Percentiles rank a stretch among this genome's conserved stretches.
Conservation (phyloP, 2,888 invertebrate species). For the Imbricaverruca yamaguchii region DNA sequence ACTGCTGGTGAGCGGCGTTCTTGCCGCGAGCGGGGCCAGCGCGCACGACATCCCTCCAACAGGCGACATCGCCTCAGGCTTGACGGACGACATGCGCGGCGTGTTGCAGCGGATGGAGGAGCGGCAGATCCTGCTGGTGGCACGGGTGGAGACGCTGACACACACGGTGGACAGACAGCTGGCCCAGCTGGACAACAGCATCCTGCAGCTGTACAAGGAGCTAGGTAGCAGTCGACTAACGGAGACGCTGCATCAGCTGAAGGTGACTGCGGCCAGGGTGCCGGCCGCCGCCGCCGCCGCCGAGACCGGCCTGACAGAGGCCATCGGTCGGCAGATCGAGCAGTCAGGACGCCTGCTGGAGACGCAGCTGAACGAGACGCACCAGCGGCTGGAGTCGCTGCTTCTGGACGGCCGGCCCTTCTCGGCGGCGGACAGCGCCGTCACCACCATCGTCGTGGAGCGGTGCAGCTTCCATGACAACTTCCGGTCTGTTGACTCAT, state of each 20-base stretch:
- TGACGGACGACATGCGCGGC: not conserved
- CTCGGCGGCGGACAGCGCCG: not conserved
- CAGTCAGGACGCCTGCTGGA: not conserved
- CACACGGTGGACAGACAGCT: conserved; percentile 8
- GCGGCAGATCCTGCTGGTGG: not conserved
- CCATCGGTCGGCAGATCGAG: not conserved
- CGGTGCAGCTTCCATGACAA: conserved; percentile 7
- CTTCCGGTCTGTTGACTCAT: not conserved
- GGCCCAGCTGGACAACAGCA: conserved; percentile 1
- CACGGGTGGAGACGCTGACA: not conserved
- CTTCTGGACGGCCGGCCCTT: not conserved
- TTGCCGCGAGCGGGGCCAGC: not conserved
- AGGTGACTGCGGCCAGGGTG: not conserved
- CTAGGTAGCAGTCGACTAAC: not conserved
- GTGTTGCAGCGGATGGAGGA: not conserved
- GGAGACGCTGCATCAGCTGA: not conserved
- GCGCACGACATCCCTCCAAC: not conserved
- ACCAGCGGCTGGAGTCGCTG: conserved; percentile 5
- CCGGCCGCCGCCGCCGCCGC: not conserved
- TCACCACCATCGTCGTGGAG: not conserved
- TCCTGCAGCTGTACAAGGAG: conserved; percentile 12
- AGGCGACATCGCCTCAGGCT: not conserved
- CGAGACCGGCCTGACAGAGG: not conserved
- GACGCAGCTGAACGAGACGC: conserved; percentile 2
- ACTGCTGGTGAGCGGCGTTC: not conserved